Conservation (phyloP, 1,140 invertebrate species). For the Zaprionus ghesquierei region DNA sequence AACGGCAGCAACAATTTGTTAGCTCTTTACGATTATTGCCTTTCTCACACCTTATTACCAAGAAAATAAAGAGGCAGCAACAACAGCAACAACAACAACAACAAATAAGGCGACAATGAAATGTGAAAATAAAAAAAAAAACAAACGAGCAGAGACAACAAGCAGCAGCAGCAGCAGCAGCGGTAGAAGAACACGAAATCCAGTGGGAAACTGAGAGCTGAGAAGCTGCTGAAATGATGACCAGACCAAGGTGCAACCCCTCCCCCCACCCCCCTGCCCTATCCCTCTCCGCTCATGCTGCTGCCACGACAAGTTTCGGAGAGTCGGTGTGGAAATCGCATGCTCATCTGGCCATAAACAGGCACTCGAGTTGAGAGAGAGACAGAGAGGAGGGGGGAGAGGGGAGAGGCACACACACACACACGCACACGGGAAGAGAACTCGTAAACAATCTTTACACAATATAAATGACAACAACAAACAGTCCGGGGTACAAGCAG, state of each 20-base stretch:
- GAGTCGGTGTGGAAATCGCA: slow-evolving; percentile 29
- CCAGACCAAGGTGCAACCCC: background rate
- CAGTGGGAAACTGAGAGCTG: background rate
- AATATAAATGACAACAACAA: slow-evolving; percentile 43
- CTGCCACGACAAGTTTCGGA: slow-evolving; percentile 3
- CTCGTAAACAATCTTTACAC: slow-evolving; percentile 43
- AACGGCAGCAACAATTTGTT: slow-evolving; percentile 77
- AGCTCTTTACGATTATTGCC: slow-evolving; percentile 82
- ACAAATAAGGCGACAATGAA: slow-evolving; percentile 57
- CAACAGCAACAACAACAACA: slow-evolving; percentile 21
- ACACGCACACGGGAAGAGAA: background rate
- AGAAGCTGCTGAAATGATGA: background rate
- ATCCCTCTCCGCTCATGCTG: background rate
- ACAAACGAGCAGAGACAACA: slow-evolving; percentile 27
- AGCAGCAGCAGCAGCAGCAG: slow-evolving; percentile 19
- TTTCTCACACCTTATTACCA: slow-evolving; percentile 82
- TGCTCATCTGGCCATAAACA: slow-evolving; percentile 7
- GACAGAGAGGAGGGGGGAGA: background rate
- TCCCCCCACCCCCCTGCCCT: background rate
- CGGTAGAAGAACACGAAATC: background rate
- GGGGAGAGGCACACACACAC: background rate
- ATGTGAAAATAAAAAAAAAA: slow-evolving; percentile 54
- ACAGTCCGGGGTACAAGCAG: background rate
- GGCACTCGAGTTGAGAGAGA: background rate
- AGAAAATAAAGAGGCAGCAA: slow-evolving; percentile 74